These are phyloP conservation scores for Cyanistes caeruleus DNA, from an alignment of 2,113 vertebrate genomes.

Conservation along the genomic window DNA sequence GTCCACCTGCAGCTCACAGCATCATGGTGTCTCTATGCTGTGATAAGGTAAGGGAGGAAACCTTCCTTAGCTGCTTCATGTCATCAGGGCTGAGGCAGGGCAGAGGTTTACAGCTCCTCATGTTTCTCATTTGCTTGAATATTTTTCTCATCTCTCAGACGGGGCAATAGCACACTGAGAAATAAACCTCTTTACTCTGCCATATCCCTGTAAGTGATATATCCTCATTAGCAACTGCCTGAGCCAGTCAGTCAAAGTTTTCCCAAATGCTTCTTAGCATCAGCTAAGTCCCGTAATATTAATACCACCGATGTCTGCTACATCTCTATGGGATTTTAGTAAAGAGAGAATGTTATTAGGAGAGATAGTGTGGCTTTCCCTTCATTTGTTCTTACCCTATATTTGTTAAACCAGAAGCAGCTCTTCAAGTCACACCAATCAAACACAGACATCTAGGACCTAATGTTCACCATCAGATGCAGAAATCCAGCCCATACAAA, in stretches of 20 bases:
- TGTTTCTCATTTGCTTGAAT: not conserved
- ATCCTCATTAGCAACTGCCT: slow-evolving; percentile 65
- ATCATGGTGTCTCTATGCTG: not conserved
- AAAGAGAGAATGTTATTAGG: slow-evolving; percentile 50
- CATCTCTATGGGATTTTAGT: slow-evolving; percentile 44
- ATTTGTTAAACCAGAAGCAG: not conserved
- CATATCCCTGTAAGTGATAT: slow-evolving; percentile 48
- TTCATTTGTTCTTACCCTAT: slow-evolving; percentile 44
- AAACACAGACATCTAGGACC: not conserved
- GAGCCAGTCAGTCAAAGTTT: slow-evolving; percentile 65
- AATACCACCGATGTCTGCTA: slow-evolving; percentile 42
- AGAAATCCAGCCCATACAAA: not conserved
- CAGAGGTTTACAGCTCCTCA: not conserved
- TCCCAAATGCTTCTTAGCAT: slow-evolving; percentile 70
- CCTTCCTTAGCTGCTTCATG: not conserved
- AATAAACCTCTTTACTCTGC: slow-evolving; percentile 52
- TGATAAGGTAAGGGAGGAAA: not conserved
- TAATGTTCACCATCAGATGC: not conserved
- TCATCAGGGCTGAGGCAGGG: not conserved
- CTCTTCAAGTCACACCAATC: not conserved
- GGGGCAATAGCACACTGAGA: not conserved
- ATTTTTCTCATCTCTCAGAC: not conserved
- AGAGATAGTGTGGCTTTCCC: slow-evolving; percentile 43
- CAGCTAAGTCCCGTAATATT: slow-evolving; percentile 68
- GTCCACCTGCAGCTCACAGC: not conserved